Evolutionary conservation across 2,113 vertebrate genomes (phyloP).

Genomic region (Agapornis roseicollis): DNA sequence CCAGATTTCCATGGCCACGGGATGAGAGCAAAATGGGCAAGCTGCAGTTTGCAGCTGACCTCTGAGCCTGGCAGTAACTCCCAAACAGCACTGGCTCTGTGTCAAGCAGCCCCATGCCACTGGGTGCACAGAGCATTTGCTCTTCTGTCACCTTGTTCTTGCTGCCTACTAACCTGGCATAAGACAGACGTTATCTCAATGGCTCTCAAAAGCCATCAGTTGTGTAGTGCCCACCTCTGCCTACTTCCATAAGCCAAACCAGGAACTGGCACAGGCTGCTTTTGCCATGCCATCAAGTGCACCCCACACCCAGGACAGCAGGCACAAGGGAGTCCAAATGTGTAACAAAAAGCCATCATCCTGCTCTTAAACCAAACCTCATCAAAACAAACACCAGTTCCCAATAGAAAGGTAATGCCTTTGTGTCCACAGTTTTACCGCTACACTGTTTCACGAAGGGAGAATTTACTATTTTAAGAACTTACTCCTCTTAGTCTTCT

Average conservation of each 20-base stretch:
- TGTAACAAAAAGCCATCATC: not conserved
- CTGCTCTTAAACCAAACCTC: not conserved
- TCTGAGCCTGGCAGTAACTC: not conserved
- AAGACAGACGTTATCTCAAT: fast-evolving
- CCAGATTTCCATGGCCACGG: not conserved
- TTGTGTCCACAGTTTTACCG: not conserved
- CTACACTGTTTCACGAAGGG: fast-evolving
- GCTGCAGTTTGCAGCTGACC: not conserved
- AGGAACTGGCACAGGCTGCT: not conserved
- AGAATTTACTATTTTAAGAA: not conserved
- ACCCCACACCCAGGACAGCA: fast-evolving
- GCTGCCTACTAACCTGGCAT: not conserved
- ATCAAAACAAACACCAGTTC: not conserved
- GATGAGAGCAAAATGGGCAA: not conserved
- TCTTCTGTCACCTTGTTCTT: not conserved
- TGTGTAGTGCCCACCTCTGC: not conserved
- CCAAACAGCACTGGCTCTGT: fast-evolving
- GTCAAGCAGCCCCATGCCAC: fast-evolving
- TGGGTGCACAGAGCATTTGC: fast-evolving
- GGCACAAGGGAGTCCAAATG: fast-evolving
- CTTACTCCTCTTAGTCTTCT: not conserved
- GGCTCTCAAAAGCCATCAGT: not conserved
- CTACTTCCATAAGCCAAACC: not conserved
- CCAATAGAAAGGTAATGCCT: not conserved
- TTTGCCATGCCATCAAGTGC: not conserved